Percentiles rank a stretch among this genome's conserved stretches.
phyloP scores from a whole-genome alignment of 2,113 vertebrate genomes.

The Cervus canadensis region DNA sequence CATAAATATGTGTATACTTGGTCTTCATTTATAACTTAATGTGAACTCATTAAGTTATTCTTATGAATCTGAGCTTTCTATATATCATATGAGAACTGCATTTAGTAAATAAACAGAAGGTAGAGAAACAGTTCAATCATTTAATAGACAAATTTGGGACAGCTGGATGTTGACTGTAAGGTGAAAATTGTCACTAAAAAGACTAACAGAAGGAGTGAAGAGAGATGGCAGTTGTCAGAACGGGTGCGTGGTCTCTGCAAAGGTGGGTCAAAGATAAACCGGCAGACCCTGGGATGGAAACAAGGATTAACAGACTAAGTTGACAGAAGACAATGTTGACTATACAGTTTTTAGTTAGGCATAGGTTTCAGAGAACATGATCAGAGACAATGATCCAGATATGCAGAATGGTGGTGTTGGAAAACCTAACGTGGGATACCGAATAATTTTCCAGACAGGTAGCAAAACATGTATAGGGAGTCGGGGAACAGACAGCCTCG shows the following conservation, averaged over 20 bases:
- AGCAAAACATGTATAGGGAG: not conserved
- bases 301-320: not conserved
- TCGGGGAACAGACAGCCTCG: not conserved
- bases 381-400: not conserved
- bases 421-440: not conserved
- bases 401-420: not conserved
- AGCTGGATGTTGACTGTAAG: not conserved
- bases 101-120: not conserved
- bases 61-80: not conserved
- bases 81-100: not conserved
- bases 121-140: not conserved
- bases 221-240: not conserved
- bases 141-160: not conserved
- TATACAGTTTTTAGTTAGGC: not conserved
- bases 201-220: not conserved
- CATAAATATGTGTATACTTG: not conserved
- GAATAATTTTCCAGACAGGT: not conserved
- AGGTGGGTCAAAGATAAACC: not conserved
- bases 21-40: not conserved
- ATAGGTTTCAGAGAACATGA: not conserved
- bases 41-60: not conserved
- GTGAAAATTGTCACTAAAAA: not conserved
- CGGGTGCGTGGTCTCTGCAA: not conserved
- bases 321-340: not conserved
- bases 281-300: not conserved